Conservation (phyloP, 2,888 invertebrate genomes). For the Oscheius sp. region DNA sequence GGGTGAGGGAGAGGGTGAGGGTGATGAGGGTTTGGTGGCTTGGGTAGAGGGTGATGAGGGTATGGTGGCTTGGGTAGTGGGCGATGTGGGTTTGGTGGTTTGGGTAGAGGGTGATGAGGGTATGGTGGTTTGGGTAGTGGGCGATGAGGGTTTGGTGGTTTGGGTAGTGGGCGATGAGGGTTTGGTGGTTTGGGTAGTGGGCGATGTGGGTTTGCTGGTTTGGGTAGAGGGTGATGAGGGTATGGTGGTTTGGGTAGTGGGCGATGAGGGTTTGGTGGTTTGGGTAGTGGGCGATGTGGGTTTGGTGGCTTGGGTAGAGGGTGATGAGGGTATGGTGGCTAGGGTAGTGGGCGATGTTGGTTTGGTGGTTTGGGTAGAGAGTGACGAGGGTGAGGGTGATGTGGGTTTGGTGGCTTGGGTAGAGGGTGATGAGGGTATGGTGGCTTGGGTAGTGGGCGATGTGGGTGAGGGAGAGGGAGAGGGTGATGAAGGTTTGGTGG, state of each 20-base stretch:
- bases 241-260: neutral
- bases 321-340: neutral
- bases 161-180: neutral
- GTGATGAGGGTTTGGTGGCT: neutral
- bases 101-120: neutral
- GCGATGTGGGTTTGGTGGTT: neutral
- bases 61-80: neutral
- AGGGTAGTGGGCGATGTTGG: neutral
- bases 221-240: neutral
- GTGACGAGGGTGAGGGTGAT: no score
- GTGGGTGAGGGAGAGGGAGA: neutral
- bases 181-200: neutral
- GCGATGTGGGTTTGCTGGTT: neutral
- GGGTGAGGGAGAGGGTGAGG: neutral
- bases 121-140: neutral
- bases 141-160: neutral
- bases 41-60: neutral
- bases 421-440: neutral
- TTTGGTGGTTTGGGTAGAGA: neutral
- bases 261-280: neutral
- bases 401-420: no score
- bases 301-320: neutral
- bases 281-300: neutral
- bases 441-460: neutral
- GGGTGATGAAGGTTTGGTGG: constrained; percentile 2